Percentiles rank a stretch among this genome's conserved stretches.
These are phyloP conservation scores for Anas platyrhynchos DNA, from an alignment of 2,113 vertebrate genomes.

Conservation along the genomic window DNA sequence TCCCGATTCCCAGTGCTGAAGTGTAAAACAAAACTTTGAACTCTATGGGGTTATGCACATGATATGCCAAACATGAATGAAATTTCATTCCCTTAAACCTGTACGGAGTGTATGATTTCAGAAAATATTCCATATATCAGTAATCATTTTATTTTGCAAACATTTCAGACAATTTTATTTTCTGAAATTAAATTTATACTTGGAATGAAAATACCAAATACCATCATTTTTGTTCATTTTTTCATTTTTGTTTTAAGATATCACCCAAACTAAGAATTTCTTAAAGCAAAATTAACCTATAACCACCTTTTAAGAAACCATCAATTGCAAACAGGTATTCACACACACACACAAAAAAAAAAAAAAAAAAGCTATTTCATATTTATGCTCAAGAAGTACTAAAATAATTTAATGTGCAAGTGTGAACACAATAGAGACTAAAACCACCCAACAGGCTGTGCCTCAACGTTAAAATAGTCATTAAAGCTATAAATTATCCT, in stretches of 20 bases:
- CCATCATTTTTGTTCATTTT: background rate
- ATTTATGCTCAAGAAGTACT: background rate
- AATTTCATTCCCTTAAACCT: conserved; percentile 11
- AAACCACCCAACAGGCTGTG: background rate
- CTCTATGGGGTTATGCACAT: background rate
- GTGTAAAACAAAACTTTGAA: conserved; percentile 44
- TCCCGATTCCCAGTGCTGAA: conserved; percentile 21
- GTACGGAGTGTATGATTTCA: background rate
- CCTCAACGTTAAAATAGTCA: background rate
- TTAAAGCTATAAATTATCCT: background rate
- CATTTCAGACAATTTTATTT: background rate
- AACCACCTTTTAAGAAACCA: background rate
- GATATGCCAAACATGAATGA: background rate
- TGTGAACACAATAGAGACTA: background rate
- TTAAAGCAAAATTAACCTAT: background rate
- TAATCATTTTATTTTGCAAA: background rate
- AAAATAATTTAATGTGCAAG: background rate
- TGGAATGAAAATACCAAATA: background rate
- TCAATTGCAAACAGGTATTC: background rate
- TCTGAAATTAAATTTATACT: background rate
- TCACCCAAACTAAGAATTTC: background rate
- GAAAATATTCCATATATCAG: background rate
- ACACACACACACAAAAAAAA: too few relatives aligned
- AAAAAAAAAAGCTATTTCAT: background rate
- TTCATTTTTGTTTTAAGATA: background rate